phyloP scores from a whole-genome alignment of 2,888 invertebrate species.

The Leptopilina syphax region DNA sequence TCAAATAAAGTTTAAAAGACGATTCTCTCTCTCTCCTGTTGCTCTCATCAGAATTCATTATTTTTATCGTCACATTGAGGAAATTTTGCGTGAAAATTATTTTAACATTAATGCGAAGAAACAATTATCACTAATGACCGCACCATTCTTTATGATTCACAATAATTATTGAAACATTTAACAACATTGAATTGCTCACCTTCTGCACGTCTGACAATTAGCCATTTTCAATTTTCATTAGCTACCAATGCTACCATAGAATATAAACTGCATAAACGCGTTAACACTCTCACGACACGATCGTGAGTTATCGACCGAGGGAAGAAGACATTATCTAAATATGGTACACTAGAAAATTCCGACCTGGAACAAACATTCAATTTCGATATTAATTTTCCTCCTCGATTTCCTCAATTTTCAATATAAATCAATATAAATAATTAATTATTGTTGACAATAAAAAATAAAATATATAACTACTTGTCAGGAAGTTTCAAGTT shows the following conservation, averaged over 20 bases:
- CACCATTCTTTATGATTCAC: conserved; percentile 15
- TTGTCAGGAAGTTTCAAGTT: too few relatives aligned
- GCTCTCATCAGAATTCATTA: conserved; percentile 32
- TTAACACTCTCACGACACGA: too few relatives aligned
- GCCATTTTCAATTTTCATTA: conserved; percentile 74
- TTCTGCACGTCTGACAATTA: conserved; percentile 74
- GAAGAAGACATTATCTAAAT: too few relatives aligned
- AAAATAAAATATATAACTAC: too few relatives aligned
- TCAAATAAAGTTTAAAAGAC: conserved; percentile 20
- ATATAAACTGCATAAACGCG: too few relatives aligned
- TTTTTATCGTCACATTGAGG: neutral
- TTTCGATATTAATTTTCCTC: too few relatives aligned
- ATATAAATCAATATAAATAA: too few relatives aligned
- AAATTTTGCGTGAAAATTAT: neutral
- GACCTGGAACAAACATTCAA: too few relatives aligned
- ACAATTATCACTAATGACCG: conserved; percentile 7
- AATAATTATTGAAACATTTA: conserved; percentile 49
- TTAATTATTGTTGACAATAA: too few relatives aligned
- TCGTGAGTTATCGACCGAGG: too few relatives aligned
- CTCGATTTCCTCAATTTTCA: too few relatives aligned
- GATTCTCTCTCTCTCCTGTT: conserved; percentile 7
- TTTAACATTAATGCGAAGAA: neutral
- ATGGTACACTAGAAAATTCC: too few relatives aligned
- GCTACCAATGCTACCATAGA: conserved; percentile 45
- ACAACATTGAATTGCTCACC: conserved; percentile 64